Base-by-base conservation (phyloP, 2,888 invertebrate genomes). In the Lithophane socia region DNA sequence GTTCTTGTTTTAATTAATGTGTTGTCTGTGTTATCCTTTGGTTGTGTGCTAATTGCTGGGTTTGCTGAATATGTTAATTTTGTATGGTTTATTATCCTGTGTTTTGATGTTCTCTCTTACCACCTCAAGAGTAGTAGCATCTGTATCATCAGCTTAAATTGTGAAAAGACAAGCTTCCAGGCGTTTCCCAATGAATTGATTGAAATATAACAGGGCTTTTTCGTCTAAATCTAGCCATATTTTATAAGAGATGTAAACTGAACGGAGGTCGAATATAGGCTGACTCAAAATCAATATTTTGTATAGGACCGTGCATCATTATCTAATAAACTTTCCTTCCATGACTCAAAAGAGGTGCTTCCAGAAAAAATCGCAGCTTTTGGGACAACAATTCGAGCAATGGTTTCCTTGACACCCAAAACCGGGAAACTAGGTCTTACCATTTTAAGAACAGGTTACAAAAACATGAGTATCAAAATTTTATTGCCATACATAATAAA, bases 1-100 rank as follows among this genome's bases (percentile, higher is more conserved):
- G 75, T 61, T 86, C 61, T 79, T 71, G 83, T 79, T 86, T 71
- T 86, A 84, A 75, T 78, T 82, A 78, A 85, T 82, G 83, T 60
- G 1, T 49, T 72, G 66, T 56, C 60, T 82, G 44, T 47, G 29
- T 29, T 56, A 64, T 73, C 42, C 37, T 74, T 77, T 49, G 18
- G 16, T 3, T 21, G 7, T 61, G n/a, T 52, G n/a, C 42, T 63
- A 52, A 47, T 61, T 49, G 0, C 9, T 64, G 9, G 29, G 37
- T 49, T 66, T 69, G 44, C 13, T 44, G 7, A 52, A 44, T 56
- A 54, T 42, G 42, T 2, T 47, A 29, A 12, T 49, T 61, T 60
- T 44, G 29, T 9, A 29, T 24, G 21, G 21, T 56, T 65, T 42
- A 44, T 13, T 1, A 44, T 56, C 29, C 5, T 18, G 10, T 4